phyloP scores from a whole-genome alignment of 92 coral and sea anemone species.

The Paragorgia papillata region DNA sequence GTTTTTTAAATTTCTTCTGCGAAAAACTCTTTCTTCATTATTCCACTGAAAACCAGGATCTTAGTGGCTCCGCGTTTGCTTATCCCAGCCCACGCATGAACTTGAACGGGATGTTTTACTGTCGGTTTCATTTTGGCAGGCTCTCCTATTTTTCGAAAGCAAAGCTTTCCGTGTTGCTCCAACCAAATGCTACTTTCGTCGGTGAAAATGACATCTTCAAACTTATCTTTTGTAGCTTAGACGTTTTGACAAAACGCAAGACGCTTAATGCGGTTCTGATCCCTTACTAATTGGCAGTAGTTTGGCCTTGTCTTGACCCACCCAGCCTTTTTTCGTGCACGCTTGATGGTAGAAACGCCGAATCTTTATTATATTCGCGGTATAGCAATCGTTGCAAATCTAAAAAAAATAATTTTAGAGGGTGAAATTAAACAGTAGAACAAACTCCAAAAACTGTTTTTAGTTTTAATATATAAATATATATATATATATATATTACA shows the following conservation, averaged over 20 bases:
- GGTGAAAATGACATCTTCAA: conserved; percentile 34
- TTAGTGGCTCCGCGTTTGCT: conserved; percentile 45
- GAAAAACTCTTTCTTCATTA: conserved; percentile 34
- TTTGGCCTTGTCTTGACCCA: too few relatives aligned
- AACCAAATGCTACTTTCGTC: conserved; percentile 36
- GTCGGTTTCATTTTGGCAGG: conserved; percentile 50
- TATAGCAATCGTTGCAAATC: too few relatives aligned
- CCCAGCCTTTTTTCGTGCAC: too few relatives aligned
- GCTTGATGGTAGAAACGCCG: too few relatives aligned
- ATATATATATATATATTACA: too few relatives aligned
- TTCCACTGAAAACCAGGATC: conserved; percentile 45
- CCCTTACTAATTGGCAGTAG: conserved; percentile 43
- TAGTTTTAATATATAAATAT: too few relatives aligned
- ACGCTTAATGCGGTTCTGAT: conserved; percentile 35
- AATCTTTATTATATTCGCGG: too few relatives aligned
- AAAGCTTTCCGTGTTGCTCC: conserved; percentile 31
- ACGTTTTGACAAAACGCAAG: conserved; percentile 18
- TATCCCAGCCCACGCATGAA: conserved; percentile 52
- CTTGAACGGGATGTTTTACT: conserved; percentile 51
- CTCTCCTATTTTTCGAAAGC: conserved; percentile 37
- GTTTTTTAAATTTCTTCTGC: conserved; percentile 22
- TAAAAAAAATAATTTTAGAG: too few relatives aligned
- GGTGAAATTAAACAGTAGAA: too few relatives aligned
- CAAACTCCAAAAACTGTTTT: too few relatives aligned
- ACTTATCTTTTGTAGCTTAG: conserved; percentile 27